Evolutionary conservation across 2,888 invertebrate genomes (phyloP), one percentile per base, ranked within the genome.

Genomic region (Microctonus hyperodae): DNA sequence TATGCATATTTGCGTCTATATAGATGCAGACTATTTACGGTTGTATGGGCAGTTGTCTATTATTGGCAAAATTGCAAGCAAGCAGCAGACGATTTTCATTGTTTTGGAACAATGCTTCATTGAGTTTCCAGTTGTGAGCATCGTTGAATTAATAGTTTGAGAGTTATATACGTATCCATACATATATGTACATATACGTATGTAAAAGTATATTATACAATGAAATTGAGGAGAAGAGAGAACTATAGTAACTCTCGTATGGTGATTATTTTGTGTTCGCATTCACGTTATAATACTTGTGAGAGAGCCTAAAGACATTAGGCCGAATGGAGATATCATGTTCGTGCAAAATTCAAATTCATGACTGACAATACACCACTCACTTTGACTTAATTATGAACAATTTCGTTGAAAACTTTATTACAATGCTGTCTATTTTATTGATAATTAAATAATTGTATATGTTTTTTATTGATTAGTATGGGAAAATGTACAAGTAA

Each of bases 71-170:
- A 60, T 60, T 31, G 28, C 33, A 9, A 13, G 28, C 31, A 33
- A 3, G 48, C 65, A 51, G 59, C 57, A 58, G 58, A 62, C 57
- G 50, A 44, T 55, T 35, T 51, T 63, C 57, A 69, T 66, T 69
- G 69, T 69, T 69, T 48, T 25, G 58, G 57, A 58, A 66, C 51
- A 69, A 69, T 63, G 66, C 66, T 58, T 64, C 28, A 51, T 31
- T 51, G 50, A 65, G 35, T 33, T 65, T 50, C 51, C 50, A 22
- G 20, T 37, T 56, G 44, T 20, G 16, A 22, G 59, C 48, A 48
- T 60, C 59, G 28, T 60, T 48, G 23, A 48, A 31, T 60, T 60
- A 28, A 11, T 55, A 31, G 55, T 55, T 55, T 55, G 55, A 31
- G 55, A 55, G 44, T 44, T 16, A 44, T 44, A 44, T 44, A 44